Evolutionary conservation across 1,140 invertebrate genomes (phyloP).

Genomic region (Drosophila lacertosa): DNA sequence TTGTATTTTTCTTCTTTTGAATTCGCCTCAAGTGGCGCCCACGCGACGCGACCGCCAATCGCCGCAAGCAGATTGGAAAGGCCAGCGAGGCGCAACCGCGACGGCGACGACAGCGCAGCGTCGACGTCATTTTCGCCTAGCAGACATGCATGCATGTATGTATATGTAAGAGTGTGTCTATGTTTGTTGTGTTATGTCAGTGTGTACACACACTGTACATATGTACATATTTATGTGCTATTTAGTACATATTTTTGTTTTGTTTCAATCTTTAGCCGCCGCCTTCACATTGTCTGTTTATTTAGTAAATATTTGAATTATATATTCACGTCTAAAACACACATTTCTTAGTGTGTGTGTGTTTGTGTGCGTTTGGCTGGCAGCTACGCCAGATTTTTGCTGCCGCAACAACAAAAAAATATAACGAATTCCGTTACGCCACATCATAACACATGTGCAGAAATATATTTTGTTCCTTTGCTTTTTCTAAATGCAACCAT

Average conservation of each 20-base stretch:
- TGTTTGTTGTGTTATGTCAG: background rate
- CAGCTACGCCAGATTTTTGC: constrained; percentile 45
- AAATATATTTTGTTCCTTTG: constrained; percentile 2
- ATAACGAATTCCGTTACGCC: constrained; percentile 42
- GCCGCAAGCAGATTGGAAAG: constrained; percentile 46
- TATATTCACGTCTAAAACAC: constrained; percentile 27
- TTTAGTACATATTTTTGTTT: constrained; percentile 25
- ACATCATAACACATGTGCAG: constrained; percentile 37
- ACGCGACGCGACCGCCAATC: constrained; percentile 43
- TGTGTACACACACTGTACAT: constrained; percentile 2
- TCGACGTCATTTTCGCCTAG: constrained; percentile 37
- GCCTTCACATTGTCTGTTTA: constrained; percentile 65
- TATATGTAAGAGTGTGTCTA: background rate
- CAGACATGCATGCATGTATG: background rate
- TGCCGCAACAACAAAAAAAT: constrained; percentile 20
- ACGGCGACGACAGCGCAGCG: constrained; percentile 38
- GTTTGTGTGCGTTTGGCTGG: constrained; percentile 43
- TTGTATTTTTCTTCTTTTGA: constrained; percentile 4
- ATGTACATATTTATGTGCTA: background rate
- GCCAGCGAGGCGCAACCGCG: constrained; percentile 69
- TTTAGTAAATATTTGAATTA: constrained; percentile 69
- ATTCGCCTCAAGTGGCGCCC: constrained; percentile 56
- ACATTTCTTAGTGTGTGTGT: constrained; percentile 17
- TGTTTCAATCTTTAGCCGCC: constrained; percentile 37
- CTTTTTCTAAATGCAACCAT: constrained; percentile 22